phyloP scores from a whole-genome alignment of 1,140 invertebrate genomes.

The Argopecten irradians region DNA sequence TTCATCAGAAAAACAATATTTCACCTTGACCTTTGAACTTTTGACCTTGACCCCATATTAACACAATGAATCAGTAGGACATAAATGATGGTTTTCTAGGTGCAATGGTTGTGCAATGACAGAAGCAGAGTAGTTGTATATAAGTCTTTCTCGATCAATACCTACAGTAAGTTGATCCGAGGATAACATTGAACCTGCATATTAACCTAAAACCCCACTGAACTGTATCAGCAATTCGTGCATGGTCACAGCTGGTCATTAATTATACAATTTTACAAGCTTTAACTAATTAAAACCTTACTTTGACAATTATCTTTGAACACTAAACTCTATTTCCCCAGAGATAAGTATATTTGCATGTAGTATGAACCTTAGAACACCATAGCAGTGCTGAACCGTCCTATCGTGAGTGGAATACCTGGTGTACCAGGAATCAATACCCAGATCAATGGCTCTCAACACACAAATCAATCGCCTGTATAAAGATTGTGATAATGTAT shows the following conservation, averaged over 20 bases:
- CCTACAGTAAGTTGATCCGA: no score
- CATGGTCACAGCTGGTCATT: background rate
- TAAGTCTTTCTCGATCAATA: no score
- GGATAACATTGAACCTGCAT: no score
- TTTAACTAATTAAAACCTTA: background rate
- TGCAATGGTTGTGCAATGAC: no score
- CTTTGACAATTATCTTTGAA: background rate
- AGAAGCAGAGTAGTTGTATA: no score
- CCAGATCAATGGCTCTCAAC: background rate
- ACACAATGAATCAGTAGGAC: no score
- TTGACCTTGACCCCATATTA: no score
- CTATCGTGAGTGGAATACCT: background rate
- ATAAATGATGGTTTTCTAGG: no score
- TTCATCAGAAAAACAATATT: no score
- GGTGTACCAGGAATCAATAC: background rate
- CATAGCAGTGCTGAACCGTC: background rate
- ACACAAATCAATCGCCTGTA: background rate
- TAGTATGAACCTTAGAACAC: background rate
- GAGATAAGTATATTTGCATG: background rate
- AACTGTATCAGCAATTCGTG: background rate
- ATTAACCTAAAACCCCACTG: no score
- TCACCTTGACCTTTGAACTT: no score
- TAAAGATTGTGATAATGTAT: constrained; percentile 10
- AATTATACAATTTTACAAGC: background rate
- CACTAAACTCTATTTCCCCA: background rate